Evolutionary conservation across 2,888 invertebrate genomes (phyloP).

Genomic region (Parnassius apollo): DNA sequence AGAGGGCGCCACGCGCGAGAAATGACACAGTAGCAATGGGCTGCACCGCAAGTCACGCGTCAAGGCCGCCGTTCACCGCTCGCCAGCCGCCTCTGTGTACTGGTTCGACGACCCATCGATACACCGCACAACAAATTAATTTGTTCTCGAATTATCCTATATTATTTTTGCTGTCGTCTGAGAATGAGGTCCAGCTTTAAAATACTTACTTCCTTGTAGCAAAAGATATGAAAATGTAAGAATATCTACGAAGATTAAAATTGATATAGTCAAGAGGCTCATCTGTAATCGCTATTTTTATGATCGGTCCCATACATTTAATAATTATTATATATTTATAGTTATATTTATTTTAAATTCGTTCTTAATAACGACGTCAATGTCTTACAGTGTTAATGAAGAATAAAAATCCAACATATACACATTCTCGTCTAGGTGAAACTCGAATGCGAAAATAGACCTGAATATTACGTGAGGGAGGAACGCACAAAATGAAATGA

Average conservation of each 20-base stretch:
- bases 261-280: background rate
- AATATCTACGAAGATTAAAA: background rate
- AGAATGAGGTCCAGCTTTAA: slow-evolving; percentile 17
- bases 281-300: no score
- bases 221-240: background rate
- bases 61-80: slow-evolving; percentile 65
- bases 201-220: slow-evolving; percentile 18
- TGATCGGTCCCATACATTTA: no score
- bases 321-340: no score
- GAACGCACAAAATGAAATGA: no score
- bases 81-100: slow-evolving; percentile 33
- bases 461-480: no score
- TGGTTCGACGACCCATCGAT: slow-evolving; percentile 63
- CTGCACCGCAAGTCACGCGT: slow-evolving; percentile 42
- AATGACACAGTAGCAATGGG: slow-evolving; percentile 46
- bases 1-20: slow-evolving; percentile 43
- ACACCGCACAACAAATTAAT: slow-evolving; percentile 27
- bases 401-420: no score
- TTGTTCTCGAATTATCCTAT: slow-evolving; percentile 23
- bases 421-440: no score
- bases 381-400: no score
- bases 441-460: no score
- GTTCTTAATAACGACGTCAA: no score
- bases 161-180: slow-evolving; percentile 21
- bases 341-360: no score